phyloP scores from a whole-genome alignment of 1,140 invertebrate species.

The Zaprionus nigranus region DNA sequence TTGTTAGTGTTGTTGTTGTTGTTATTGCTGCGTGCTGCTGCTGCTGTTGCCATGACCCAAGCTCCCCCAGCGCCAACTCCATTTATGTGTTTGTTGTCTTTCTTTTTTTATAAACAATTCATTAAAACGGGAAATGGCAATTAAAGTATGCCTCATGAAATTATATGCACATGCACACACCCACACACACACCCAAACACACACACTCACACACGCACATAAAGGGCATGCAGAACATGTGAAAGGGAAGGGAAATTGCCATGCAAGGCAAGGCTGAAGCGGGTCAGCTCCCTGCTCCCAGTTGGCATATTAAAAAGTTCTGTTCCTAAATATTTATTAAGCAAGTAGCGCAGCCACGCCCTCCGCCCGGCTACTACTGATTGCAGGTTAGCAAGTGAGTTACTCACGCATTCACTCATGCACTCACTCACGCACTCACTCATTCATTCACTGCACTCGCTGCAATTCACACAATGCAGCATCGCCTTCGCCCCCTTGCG shows the following conservation, averaged over 20 bases:
- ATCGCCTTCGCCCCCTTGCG: conserved; percentile 41
- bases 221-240: conserved; percentile 26
- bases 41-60: conserved; percentile 65
- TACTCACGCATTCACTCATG: conserved; percentile 43
- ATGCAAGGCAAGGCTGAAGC: conserved; percentile 21
- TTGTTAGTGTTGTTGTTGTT: conserved; percentile 37
- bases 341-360: background rate
- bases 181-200: background rate
- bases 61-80: conserved; percentile 33
- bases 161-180: conserved; percentile 20
- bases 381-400: conserved; percentile 42
- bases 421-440: conserved; percentile 28
- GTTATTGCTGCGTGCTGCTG: conserved; percentile 43
- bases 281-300: conserved; percentile 32
- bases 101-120: conserved; percentile 66
- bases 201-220: background rate
- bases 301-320: conserved; percentile 14
- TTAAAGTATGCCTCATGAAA: conserved; percentile 53
- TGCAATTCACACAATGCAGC: conserved; percentile 38
- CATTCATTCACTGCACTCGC: conserved; percentile 1
- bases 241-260: conserved; percentile 39
- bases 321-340: conserved; percentile 39
- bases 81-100: conserved; percentile 26
- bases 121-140: conserved; percentile 78
- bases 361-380: background rate